A percentile compares a stretch with the other conserved stretches of the same genome.
phyloP scores from a whole-genome alignment of 2,888 invertebrate genomes.

The Dasypogon diadema region DNA sequence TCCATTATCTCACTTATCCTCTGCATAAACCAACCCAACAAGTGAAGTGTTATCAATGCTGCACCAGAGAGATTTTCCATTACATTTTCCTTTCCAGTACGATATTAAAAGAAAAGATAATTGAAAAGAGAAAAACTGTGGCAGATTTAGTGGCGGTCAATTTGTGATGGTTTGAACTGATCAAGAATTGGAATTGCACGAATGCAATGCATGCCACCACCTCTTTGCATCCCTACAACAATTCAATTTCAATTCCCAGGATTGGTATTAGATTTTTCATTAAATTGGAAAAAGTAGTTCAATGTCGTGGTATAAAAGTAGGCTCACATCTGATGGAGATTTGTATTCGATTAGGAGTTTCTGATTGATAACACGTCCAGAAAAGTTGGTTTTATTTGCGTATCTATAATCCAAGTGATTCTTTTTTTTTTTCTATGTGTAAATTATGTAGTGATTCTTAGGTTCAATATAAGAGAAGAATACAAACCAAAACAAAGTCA shows the following conservation, averaged over 20 bases:
- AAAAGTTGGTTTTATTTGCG: too few relatives aligned
- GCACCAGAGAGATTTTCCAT: conserved; percentile 4
- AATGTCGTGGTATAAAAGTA: conserved; percentile 41
- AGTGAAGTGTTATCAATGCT: not conserved
- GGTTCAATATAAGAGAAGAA: too few relatives aligned
- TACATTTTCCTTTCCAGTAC: not conserved
- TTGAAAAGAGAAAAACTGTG: not conserved
- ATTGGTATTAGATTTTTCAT: conserved; percentile 24
- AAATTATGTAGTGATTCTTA: too few relatives aligned
- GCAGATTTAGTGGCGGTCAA: not conserved
- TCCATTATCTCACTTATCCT: conserved; percentile 4
- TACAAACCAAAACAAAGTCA: too few relatives aligned
- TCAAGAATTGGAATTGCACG: conserved; percentile 4
- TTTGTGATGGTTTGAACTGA: not conserved
- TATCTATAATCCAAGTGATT: not conserved
- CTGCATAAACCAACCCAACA: not conserved
- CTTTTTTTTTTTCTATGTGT: too few relatives aligned
- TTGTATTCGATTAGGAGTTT: conserved; percentile 29
- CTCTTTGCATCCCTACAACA: not conserved
- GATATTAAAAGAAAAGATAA: not conserved
- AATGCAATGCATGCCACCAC: not conserved
- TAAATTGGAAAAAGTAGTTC: conserved; percentile 44
- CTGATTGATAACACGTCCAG: not conserved
- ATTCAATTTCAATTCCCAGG: conserved; percentile 1
- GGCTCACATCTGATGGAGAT: not conserved